phyloP scores from a whole-genome alignment of 2,113 vertebrate genomes.

The Chascanopsetta lugubris region DNA sequence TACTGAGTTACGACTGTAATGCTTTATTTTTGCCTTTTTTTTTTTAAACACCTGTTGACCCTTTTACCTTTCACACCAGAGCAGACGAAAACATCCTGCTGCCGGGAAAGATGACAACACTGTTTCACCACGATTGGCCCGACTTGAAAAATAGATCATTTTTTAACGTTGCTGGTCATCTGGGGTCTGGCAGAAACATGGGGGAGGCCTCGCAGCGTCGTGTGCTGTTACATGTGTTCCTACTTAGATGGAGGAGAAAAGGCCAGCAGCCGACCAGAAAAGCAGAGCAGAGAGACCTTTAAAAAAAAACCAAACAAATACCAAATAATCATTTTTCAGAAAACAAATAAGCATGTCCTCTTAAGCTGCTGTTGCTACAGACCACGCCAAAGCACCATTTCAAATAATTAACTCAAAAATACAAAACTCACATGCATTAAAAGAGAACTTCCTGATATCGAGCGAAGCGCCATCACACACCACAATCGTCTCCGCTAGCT shows the following conservation, averaged over 20 bases:
- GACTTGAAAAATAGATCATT: constrained; percentile 76
- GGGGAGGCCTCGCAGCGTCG: no score
- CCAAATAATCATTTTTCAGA: constrained; percentile 14
- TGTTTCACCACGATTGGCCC: constrained; percentile 46
- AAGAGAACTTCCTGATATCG: no score
- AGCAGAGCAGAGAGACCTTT: constrained; percentile 18
- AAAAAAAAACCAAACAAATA: constrained; percentile 23
- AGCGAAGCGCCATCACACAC: no score
- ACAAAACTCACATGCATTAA: constrained; percentile 71
- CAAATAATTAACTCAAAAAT: constrained; percentile 68
- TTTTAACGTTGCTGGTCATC: constrained; percentile 74
- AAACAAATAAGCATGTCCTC: constrained; percentile 24
- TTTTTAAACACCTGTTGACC: constrained; percentile 11
- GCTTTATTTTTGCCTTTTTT: constrained; percentile 29
- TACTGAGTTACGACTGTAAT: constrained; percentile 73
- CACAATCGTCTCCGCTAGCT: constrained; percentile 50
- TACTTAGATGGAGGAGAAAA: constrained; percentile 48
- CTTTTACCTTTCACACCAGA: constrained; percentile 42
- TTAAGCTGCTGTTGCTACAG: constrained; percentile 44
- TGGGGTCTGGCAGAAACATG: constrained; percentile 18
- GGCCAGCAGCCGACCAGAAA: constrained; percentile 39
- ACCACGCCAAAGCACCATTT: constrained; percentile 59
- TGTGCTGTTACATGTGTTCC: constrained; percentile 46
- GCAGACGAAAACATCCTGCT: constrained; percentile 63
- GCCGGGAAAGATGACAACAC: constrained; percentile 48